Base-by-base conservation (phyloP, 2,797 vertebrate genomes). In the Danio aesculapii region DNA sequence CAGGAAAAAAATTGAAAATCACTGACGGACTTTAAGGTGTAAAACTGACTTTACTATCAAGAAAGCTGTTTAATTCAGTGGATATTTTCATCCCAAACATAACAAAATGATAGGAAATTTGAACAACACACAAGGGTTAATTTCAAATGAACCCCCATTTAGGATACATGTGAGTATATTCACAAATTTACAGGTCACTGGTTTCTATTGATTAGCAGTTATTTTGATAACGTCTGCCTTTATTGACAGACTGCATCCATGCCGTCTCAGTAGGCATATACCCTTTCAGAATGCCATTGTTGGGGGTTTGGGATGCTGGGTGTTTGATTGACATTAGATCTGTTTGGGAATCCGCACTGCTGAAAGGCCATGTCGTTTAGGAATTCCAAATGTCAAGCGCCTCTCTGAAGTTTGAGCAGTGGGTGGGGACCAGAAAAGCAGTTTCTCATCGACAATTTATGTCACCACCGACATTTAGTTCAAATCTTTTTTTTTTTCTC, bases 331-430 rank as follows among this genome's bases (percentile, higher is more conserved):
- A 93, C 89, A 88, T 82, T 57, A 84, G 87, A 90, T 87, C 81
- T 90, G 86, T 92, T 90, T 90, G 90, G 75, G 68, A 78, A 82
- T 84, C 77, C 80, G 46, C 63, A 12, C 79, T 77, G 85, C 89
- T 87, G 83, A 93, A 94, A 94, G 92, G 91, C 91, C 92, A 92
- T 0, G 82, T 78, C 88, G 84, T 84, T 88, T 85, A 89, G 89
- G 87, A 86, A 87, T 89, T 92, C 81, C 85, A 94, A 94, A 93
- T 93, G 92, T 93, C 93, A 93, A 87, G 90, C 83, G 72, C 75
- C n/a, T 83, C 88, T 91, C 86, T 91, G 89, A 89, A 91, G 88
- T 90, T 89, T 84, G 87, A 90, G 39, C 64, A 62, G 82, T 21
- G 53, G 78, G 86, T 90, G 88, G 78, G 63, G 61, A 80, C 86